Base-by-base conservation (phyloP, 2,113 vertebrate genomes). In the Smithornis capensis region DNA sequence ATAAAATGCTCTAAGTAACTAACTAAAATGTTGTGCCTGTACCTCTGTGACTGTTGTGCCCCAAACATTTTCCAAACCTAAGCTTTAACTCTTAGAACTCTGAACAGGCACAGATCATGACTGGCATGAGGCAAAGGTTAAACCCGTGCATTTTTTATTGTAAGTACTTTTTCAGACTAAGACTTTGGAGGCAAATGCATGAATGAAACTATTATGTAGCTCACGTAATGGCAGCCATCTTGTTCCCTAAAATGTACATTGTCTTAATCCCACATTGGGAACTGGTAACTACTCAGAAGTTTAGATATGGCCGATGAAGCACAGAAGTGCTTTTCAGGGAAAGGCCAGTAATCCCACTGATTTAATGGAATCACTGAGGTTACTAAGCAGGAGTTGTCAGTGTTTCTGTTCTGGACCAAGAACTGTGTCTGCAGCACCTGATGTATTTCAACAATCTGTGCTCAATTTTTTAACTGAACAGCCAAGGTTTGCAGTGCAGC, bases 331-430 rank as follows among this genome's bases (percentile, higher is more conserved):
- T 56, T 64, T 40, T 8, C 10, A 17, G 70, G 42, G 29, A 78
- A 62, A 79, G 29, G 33, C 21, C 28, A 53, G 19, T 45, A 57
- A 84, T 40, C 29, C 38, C 38, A 23, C 24, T 52, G 38, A 68
- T 25, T 77, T 60, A 84, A 63, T 27, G 35, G 64, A 19, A 71
- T 63, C 64, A 24, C 18, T 78, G 55, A 75, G 35, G 31, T 57
- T 81, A 55, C 42, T 42, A 67, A 64, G 10, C 23, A 25, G 8
- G 28, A 57, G 44, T 56, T 23, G 40, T 7, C 0, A 0, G 9
- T 60, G 28, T 21, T 74, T 89, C 68, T 82, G 5, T 33, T 83
- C 60, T 37, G 8, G 29, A 42, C 17, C 21, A 86, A 63, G 45
- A 42, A 25, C 40, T 40, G 31, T 78, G 11, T 82, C 53, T 81